Evolutionary conservation across 2,888 invertebrate species (phyloP).

Genomic region (Troides aeacus): DNA sequence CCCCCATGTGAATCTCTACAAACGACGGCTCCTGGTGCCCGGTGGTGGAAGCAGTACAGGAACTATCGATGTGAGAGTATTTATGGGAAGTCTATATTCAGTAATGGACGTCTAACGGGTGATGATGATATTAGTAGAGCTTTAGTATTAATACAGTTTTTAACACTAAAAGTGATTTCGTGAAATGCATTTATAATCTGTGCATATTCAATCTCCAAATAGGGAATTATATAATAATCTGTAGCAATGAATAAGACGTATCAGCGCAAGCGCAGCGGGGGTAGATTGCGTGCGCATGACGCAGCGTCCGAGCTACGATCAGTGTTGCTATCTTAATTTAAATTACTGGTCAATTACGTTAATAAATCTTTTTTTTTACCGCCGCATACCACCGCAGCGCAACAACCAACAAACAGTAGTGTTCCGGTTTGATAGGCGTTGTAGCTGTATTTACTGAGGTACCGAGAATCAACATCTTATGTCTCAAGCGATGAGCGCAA

Average conservation of each 20-base stretch:
- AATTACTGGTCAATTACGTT: constrained; percentile 3
- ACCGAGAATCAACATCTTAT: too few relatives aligned
- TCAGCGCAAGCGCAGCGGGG: constrained; percentile 57
- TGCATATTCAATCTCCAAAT: constrained; percentile 24
- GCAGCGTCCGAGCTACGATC: constrained; percentile 52
- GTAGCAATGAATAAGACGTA: constrained; percentile 53
- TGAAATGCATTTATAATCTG: constrained; percentile 21
- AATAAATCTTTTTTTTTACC: neutral
- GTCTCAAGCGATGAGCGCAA: too few relatives aligned
- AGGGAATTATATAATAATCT: constrained; percentile 15
- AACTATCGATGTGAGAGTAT: too few relatives aligned
- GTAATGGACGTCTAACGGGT: too few relatives aligned
- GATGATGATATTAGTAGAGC: neutral
- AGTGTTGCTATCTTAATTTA: constrained; percentile 22
- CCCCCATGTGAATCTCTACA: too few relatives aligned
- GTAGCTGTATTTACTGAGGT: too few relatives aligned
- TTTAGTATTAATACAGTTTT: neutral
- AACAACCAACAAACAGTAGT: too few relatives aligned
- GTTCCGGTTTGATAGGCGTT: too few relatives aligned
- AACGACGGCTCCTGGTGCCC: too few relatives aligned
- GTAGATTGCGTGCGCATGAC: constrained; percentile 75
- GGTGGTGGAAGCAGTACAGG: too few relatives aligned
- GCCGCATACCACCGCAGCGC: too few relatives aligned
- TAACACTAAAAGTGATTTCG: neutral
- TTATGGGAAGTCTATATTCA: too few relatives aligned